Conservation (phyloP, 1,140 invertebrate genomes). For the Cotesia chilonis region DNA sequence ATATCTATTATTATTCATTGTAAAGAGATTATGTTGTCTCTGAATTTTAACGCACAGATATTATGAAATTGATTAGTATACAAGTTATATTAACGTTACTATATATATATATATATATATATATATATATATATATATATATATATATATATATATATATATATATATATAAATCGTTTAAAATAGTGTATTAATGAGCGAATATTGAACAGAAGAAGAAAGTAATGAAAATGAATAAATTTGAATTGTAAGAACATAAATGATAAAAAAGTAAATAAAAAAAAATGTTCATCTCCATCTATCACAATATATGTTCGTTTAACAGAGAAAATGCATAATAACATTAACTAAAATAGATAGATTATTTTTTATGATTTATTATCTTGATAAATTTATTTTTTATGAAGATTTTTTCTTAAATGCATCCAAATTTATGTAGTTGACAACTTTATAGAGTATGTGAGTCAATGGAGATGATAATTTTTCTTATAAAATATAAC, state of each 20-base stretch:
- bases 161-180: conserved; percentile 19
- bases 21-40: conserved; percentile 5
- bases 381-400: too few species aligned
- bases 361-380: too few species aligned
- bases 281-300: too few species aligned
- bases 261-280: too few species aligned
- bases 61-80: conserved; percentile 14
- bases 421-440: background rate
- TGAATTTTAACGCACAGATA: conserved; percentile 24
- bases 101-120: too few species aligned
- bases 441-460: conserved; percentile 28
- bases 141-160: too few species aligned
- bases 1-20: background rate
- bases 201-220: background rate
- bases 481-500: conserved; percentile 65
- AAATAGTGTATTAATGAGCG: conserved; percentile 1
- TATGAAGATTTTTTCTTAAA: background rate
- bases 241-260: background rate
- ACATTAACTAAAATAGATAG: too few species aligned
- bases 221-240: conserved; percentile 1
- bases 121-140: conserved; percentile 22
- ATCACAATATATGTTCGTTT: background rate
- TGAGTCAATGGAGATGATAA: conserved; percentile 52
- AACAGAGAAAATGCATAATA: too few species aligned
- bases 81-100: conserved; percentile 23